These are phyloP conservation scores for Charanyca ferruginea DNA, from an alignment of 2,888 invertebrate genomes.

Conservation along the genomic window DNA sequence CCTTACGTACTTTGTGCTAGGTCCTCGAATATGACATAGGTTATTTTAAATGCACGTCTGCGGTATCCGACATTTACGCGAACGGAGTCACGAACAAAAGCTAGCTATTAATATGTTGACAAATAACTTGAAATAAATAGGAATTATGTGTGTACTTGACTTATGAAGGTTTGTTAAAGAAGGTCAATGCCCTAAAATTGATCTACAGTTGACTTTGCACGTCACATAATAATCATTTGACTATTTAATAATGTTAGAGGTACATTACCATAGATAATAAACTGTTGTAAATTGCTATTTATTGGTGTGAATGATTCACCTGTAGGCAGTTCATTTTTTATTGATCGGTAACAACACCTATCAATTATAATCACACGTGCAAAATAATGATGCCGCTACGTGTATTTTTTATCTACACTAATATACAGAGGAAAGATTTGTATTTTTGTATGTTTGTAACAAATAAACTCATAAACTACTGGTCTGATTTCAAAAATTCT, in stretches of 20 bases:
- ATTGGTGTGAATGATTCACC: slow-evolving; percentile 23
- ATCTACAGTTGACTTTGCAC: slow-evolving; percentile 32
- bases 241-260: slow-evolving; percentile 21
- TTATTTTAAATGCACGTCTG: too few species aligned
- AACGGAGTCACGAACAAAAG: too few species aligned
- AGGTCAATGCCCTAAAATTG: slow-evolving; percentile 34
- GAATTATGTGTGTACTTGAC: not conserved
- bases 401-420: too few species aligned
- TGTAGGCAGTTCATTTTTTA: slow-evolving; percentile 40
- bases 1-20: too few species aligned
- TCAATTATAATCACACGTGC: slow-evolving; percentile 31
- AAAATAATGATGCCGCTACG: not conserved
- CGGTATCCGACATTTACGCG: too few species aligned
- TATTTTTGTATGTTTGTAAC: too few species aligned
- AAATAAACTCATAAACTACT: too few species aligned
- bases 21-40: too few species aligned
- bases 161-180: not conserved
- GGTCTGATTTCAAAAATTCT: too few species aligned
- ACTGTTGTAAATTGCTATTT: slow-evolving; percentile 43
- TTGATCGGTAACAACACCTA: slow-evolving; percentile 18
- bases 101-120: too few species aligned
- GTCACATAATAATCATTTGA: slow-evolving; percentile 14
- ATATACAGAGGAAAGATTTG: too few species aligned
- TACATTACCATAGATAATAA: slow-evolving; percentile 28
- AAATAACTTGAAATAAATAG: not conserved